A percentile compares a stretch with the other conserved stretches of the same genome.
Conservation (phyloP, 1,140 invertebrate genomes). For the Danaus melanippus region DNA sequence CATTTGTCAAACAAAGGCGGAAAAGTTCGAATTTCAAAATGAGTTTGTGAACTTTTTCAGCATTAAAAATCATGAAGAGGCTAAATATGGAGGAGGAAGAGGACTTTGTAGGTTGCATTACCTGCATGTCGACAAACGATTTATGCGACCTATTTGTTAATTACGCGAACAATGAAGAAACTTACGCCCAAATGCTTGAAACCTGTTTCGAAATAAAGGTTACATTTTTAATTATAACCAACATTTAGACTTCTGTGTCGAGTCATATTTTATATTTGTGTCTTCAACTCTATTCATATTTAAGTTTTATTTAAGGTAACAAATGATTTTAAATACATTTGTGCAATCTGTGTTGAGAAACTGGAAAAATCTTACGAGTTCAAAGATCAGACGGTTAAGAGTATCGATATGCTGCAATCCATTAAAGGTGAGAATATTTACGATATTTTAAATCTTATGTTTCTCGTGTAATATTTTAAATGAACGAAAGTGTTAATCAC, state of each 20-base stretch:
- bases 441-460: no score
- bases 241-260: not conserved
- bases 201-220: slow-evolving; percentile 61
- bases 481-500: no score
- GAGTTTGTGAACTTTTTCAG: slow-evolving; percentile 3
- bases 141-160: slow-evolving; percentile 63
- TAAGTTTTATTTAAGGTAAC: slow-evolving; percentile 29
- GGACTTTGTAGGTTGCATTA: slow-evolving; percentile 63
- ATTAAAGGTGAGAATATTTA: slow-evolving; percentile 39
- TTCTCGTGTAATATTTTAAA: no score
- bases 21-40: slow-evolving; percentile 14
- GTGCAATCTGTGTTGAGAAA: slow-evolving; percentile 37
- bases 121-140: slow-evolving; percentile 57
- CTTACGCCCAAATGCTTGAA: slow-evolving; percentile 60
- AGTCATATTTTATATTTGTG: not conserved
- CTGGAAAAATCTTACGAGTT: slow-evolving; percentile 38
- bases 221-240: slow-evolving; percentile 19
- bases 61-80: slow-evolving; percentile 11
- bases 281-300: not conserved
- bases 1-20: slow-evolving; percentile 10
- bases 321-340: slow-evolving; percentile 46
- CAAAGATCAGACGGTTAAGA: slow-evolving; percentile 42
- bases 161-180: slow-evolving; percentile 52
- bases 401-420: slow-evolving; percentile 35
- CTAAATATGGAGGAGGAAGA: slow-evolving; percentile 44